phyloP scores from a whole-genome alignment of 2,113 vertebrate genomes.

The Geococcyx californianus region DNA sequence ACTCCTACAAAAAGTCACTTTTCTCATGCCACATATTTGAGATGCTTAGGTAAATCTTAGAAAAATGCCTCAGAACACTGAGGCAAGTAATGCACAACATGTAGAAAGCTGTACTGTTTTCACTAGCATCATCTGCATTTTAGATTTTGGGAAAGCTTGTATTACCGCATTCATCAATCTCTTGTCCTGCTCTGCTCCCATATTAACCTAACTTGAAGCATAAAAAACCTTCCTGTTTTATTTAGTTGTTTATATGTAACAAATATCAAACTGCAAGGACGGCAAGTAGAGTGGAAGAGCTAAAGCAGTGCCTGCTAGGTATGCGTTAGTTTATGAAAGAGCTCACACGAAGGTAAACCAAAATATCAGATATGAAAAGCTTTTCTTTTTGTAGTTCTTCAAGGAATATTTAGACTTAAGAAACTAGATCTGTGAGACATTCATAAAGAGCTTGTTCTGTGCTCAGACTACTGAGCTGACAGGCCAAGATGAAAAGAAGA shows the following conservation, averaged over 20 bases:
- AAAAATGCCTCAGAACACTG: not conserved
- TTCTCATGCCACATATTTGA: not conserved
- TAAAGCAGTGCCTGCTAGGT: not conserved
- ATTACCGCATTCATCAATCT: constrained; percentile 9
- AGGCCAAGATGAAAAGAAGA: not conserved
- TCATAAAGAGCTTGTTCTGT: not conserved
- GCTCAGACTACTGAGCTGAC: not conserved
- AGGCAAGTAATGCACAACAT: not conserved
- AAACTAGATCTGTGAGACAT: not conserved
- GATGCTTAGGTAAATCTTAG: not conserved
- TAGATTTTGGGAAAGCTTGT: constrained; percentile 12
- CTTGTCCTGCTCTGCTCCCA: not conserved
- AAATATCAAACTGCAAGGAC: not conserved
- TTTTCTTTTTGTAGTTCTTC: not conserved
- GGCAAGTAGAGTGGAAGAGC: not conserved
- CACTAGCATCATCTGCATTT: not conserved
- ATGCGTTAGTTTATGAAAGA: not conserved
- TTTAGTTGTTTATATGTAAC: not conserved
- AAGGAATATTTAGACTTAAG: not conserved
- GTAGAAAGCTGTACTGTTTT: not conserved
- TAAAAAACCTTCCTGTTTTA: not conserved
- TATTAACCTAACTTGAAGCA: not conserved
- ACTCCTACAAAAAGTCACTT: not conserved
- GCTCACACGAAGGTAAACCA: not conserved
- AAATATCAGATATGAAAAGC: not conserved